Evolutionary conservation across 2,888 invertebrate genomes (phyloP).

Genomic region (Platypus cylindrus): DNA sequence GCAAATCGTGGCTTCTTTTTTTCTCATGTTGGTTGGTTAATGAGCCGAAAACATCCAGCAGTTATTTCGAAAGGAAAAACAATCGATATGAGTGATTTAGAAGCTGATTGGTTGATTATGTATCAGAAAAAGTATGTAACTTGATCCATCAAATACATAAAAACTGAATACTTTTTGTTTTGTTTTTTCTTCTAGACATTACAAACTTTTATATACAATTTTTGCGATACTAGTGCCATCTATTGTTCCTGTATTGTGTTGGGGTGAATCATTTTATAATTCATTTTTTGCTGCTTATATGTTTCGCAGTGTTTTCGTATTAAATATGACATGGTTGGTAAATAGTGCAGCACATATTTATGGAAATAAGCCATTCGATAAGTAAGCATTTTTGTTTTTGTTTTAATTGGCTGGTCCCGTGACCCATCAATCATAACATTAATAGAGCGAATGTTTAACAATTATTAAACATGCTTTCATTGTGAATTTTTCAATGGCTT

Average conservation of each 20-base stretch:
- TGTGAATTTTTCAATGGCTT: too few species aligned
- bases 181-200: conserved; percentile 44
- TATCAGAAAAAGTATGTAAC: conserved; percentile 60
- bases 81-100: conserved; percentile 65
- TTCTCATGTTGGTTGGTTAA: conserved; percentile 76
- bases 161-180: too few species aligned
- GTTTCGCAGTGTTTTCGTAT: conserved; percentile 44
- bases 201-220: conserved; percentile 45
- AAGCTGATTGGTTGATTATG: conserved; percentile 56
- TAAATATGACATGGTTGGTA: conserved; percentile 73
- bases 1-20: conserved; percentile 75
- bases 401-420: background rate
- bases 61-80: conserved; percentile 51
- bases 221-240: conserved; percentile 50
- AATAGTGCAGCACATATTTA: conserved; percentile 72
- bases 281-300: conserved; percentile 50
- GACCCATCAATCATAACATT: too few species aligned
- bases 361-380: conserved; percentile 67
- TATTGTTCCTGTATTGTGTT: conserved; percentile 51
- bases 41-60: conserved; percentile 65
- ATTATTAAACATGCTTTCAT: too few species aligned
- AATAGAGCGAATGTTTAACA: too few species aligned
- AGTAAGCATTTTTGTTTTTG: conserved; percentile 35
- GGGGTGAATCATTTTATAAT: conserved; percentile 50
- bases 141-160: background rate